A percentile compares a stretch with the other conserved stretches of the same genome.
These are phyloP conservation scores for Typhlichthys eigenmanni DNA, from an alignment of 2,797 vertebrate genomes.

Conservation along the genomic window DNA sequence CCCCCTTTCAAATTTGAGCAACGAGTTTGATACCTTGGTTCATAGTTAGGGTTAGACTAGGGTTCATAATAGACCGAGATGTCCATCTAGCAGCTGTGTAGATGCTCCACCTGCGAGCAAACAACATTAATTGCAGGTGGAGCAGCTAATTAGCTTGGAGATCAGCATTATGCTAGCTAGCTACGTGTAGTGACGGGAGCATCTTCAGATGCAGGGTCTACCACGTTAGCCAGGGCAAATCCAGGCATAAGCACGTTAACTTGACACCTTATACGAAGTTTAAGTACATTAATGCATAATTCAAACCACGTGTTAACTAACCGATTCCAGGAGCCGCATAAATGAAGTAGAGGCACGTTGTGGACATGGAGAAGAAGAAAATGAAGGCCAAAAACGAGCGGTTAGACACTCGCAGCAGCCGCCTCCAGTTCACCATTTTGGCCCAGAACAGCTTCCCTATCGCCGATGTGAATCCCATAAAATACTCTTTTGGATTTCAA, in stretches of 20 bases:
- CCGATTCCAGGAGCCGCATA: conserved; percentile 94
- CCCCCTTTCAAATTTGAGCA: too few species aligned
- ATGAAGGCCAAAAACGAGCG: conserved; percentile 92
- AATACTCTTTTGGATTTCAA: conserved; percentile 52
- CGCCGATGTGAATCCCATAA: conserved; percentile 72
- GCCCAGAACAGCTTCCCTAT: conserved; percentile 55
- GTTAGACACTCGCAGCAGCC: conserved; percentile 89
- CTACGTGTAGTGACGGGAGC: conserved; percentile 1
- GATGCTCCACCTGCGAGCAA: too few species aligned
- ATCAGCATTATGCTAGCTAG: background rate
- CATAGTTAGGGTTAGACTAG: too few species aligned
- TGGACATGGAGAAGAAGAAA: conserved; percentile 93
- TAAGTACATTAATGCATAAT: conserved; percentile 4
- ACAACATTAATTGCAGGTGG: too few species aligned
- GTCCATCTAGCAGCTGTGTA: too few species aligned
- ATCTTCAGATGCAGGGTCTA: background rate
- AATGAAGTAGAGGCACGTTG: conserved; percentile 94
- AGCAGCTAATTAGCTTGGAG: too few species aligned
- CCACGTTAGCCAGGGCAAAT: conserved; percentile 10
- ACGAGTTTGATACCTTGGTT: too few species aligned
- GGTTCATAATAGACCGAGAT: too few species aligned
- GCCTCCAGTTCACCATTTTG: conserved; percentile 86
- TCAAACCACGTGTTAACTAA: conserved; percentile 66
- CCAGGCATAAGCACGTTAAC: conserved; percentile 40
- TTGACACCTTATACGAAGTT: conserved; percentile 1